These are phyloP conservation scores for Brachyopa scutellaris DNA, from an alignment of 2,888 invertebrate species.

Conservation along the genomic window DNA sequence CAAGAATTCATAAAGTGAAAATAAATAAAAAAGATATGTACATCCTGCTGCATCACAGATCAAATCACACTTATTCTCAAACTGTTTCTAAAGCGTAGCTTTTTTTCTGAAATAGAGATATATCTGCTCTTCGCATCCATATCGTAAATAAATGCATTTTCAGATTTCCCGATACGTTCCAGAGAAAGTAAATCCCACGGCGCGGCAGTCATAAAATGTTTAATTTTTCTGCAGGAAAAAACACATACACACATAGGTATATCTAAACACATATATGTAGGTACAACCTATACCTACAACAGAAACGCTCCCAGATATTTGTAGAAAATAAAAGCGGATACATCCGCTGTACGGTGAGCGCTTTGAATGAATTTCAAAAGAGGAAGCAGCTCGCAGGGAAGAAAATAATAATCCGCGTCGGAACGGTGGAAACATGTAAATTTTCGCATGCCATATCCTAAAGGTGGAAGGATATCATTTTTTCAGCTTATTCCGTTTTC, in stretches of 20 bases:
- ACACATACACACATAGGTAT: neutral
- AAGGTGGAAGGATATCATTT: constrained; percentile 31
- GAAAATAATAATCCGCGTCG: constrained; percentile 17
- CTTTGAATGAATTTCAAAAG: neutral
- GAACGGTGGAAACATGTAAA: constrained; percentile 33
- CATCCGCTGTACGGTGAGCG: neutral
- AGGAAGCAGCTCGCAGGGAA: neutral
- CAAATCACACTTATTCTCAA: neutral
- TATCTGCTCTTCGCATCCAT: neutral
- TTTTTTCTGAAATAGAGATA: too few relatives aligned
- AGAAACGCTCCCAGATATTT: constrained; percentile 6
- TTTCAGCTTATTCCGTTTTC: neutral
- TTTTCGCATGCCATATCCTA: constrained; percentile 25
- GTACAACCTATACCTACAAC: too few relatives aligned
- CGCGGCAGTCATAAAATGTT: too few relatives aligned
- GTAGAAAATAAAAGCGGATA: neutral
- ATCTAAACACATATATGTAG: too few relatives aligned
- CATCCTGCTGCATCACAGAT: neutral
- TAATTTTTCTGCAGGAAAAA: neutral
- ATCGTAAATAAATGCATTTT: neutral
- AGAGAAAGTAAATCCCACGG: neutral
- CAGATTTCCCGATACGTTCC: neutral
- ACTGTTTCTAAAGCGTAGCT: neutral
- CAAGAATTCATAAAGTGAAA: too few relatives aligned
- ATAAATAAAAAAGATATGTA: too few relatives aligned